Evolutionary conservation across 1,140 invertebrate genomes (phyloP).

Genomic region (Pogonomyrmex californicus): DNA sequence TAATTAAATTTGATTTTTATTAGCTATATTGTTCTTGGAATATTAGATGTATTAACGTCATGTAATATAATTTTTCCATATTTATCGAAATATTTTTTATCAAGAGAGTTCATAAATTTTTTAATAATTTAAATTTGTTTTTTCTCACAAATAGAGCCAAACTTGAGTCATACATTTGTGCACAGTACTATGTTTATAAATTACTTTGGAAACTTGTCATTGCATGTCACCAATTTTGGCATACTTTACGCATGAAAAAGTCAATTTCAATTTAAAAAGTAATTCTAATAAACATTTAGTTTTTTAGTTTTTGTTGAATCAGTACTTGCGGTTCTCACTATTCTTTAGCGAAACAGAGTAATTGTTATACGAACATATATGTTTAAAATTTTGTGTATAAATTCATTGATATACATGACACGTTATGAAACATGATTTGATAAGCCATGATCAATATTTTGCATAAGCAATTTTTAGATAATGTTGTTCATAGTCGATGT

Average conservation of each 20-base stretch:
- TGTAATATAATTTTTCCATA: neutral
- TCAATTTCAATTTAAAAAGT: neutral
- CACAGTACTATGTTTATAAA: neutral
- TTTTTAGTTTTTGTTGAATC: neutral
- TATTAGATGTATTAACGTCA: neutral
- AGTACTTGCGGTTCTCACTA: neutral
- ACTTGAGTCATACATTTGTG: neutral
- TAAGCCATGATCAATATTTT: conserved; percentile 30
- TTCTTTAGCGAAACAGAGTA: neutral
- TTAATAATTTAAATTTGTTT: neutral
- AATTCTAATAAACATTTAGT: conserved; percentile 12
- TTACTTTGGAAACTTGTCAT: conserved; percentile 3
- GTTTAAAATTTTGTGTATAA: neutral
- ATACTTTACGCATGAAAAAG: neutral
- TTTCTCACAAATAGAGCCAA: neutral
- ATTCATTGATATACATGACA: neutral
- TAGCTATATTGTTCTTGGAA: neutral
- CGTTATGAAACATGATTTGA: conserved; percentile 10
- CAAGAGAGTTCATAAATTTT: neutral
- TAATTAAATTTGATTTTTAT: neutral
- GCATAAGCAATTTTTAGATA: conserved; percentile 30
- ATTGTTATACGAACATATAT: too few relatives aligned
- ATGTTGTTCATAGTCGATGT: conserved; percentile 21
- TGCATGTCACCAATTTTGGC: neutral
- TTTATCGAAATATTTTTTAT: neutral